Conservation (phyloP, 2,797 vertebrate genomes). For the Columba guinea region DNA sequence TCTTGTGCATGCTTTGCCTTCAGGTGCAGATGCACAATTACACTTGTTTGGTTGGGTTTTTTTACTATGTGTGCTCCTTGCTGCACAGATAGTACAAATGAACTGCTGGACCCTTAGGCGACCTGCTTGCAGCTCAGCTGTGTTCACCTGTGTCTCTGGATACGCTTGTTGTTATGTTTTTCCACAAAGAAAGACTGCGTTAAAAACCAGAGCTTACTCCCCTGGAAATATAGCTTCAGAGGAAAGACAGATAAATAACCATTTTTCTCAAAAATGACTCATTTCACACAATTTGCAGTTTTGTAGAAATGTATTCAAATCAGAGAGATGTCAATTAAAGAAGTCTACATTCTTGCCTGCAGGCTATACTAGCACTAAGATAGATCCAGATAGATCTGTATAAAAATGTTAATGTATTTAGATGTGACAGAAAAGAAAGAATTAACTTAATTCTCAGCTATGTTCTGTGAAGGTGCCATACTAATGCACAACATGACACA, state of each 20-base stretch:
- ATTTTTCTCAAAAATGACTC: not conserved
- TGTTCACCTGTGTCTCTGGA: not conserved
- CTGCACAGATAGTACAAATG: not conserved
- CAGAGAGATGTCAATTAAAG: not conserved
- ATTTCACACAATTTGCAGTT: not conserved
- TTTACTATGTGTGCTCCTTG: not conserved
- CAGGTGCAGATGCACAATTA: not conserved
- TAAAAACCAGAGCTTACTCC: not conserved
- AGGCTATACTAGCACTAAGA: not conserved
- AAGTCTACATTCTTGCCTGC: not conserved
- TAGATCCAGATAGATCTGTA: not conserved
- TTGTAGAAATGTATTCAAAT: not conserved
- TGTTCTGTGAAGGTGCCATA: not conserved
- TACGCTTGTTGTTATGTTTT: not conserved
- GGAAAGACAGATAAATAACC: not conserved
- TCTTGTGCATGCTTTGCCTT: not conserved
- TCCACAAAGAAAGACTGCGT: not conserved
- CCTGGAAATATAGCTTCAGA: not conserved
- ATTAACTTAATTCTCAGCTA: not conserved
- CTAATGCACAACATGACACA: not conserved
- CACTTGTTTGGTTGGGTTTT: not conserved
- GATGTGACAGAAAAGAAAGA: not conserved
- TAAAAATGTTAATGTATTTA: slow-evolving; percentile 7
- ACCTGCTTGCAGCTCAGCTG: not conserved
- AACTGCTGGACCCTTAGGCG: not conserved